These are phyloP conservation scores for Thereva nobilitata DNA, from an alignment of 2,888 invertebrate species.

Conservation along the genomic window DNA sequence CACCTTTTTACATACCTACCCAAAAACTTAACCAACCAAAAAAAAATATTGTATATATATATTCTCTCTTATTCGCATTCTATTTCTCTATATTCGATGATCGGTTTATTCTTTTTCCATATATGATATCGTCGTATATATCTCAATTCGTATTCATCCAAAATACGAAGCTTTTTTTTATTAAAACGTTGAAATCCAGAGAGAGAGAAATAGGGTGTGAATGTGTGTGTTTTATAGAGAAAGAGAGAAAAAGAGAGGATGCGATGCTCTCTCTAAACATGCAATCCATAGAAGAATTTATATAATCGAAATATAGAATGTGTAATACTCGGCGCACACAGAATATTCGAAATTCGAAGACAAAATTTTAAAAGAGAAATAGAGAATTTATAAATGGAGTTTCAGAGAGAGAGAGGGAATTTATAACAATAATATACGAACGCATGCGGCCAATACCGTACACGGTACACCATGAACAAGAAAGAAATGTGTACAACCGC, in stretches of 20 bases:
- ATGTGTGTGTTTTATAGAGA: too few species aligned
- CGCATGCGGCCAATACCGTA: slow-evolving; percentile 30
- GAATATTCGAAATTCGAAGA: too few species aligned
- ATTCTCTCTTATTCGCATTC: slow-evolving; percentile 37
- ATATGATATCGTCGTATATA: slow-evolving; percentile 11
- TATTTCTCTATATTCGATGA: slow-evolving; percentile 35
- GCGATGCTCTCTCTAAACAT: too few species aligned
- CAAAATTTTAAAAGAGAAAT: neutral
- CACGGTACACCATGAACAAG: neutral
- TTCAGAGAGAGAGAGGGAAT: neutral
- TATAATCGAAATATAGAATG: too few species aligned
- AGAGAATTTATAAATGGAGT: slow-evolving; percentile 14
- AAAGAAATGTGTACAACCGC: neutral
- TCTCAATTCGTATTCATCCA: slow-evolving; percentile 2
- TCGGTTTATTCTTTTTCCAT: slow-evolving; percentile 28
- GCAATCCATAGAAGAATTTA: too few species aligned
- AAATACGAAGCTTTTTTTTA: slow-evolving; percentile 19
- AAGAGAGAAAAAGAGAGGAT: too few species aligned
- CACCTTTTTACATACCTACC: slow-evolving; percentile 8
- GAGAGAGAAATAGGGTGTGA: neutral
- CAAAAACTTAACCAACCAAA: slow-evolving; percentile 17
- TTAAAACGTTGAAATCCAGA: neutral
- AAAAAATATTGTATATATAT: slow-evolving; percentile 24
- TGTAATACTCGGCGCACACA: too few species aligned
- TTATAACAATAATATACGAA: slow-evolving; percentile 6